Evolutionary conservation across 2,888 invertebrate species (phyloP), one percentile per base, ranked within the genome.

Genomic region (Papilio protenor): DNA sequence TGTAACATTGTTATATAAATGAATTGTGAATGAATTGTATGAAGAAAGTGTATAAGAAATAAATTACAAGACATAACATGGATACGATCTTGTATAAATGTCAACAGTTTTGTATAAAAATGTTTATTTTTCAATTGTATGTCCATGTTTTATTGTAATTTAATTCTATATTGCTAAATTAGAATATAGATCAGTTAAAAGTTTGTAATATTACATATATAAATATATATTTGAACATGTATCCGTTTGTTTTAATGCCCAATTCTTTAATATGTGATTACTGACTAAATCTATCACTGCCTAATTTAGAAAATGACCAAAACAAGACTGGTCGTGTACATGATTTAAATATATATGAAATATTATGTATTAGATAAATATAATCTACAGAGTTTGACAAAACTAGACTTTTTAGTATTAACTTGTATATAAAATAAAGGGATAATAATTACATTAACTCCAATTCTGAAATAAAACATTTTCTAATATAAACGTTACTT

Each of bases 171-270:
- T 45, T 52, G 8, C 64, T 74, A 49, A 27, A 47, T 49, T 57
- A 74, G 27, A 74, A 49, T 8, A 4, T 66, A 66, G 66, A 49
- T 74, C 64, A 49, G 27, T 74, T 74, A n/a, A 74, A 33, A 64
- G 47, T 59, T 70, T 76, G 71, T 71, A 71, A 59, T 16, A 71
- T 45, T 18, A 64, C 16, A 73, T 45, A 61, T 27, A 61, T 47
- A 61, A 47, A 73, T 73, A 73, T 73, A 73, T 73, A 73, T 73
- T 73, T 61, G 23, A 73, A 66, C 11, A n/a, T 66, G 66, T 66
- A 18, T 64, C 45, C 12, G 66, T 66, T 66, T 66, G 66, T 66
- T 66, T 66, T 3, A 66, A 66, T 66, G 40, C 66, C 66, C 45
- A 21, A 66, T 18, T 40, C 18, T 55, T n/a, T n/a, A 6, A 33